Percentiles rank a stretch among this genome's conserved stretches.
These are phyloP conservation scores for Trachymyrmex septentrionalis DNA, from an alignment of 1,140 invertebrate genomes.

Conservation along the genomic window DNA sequence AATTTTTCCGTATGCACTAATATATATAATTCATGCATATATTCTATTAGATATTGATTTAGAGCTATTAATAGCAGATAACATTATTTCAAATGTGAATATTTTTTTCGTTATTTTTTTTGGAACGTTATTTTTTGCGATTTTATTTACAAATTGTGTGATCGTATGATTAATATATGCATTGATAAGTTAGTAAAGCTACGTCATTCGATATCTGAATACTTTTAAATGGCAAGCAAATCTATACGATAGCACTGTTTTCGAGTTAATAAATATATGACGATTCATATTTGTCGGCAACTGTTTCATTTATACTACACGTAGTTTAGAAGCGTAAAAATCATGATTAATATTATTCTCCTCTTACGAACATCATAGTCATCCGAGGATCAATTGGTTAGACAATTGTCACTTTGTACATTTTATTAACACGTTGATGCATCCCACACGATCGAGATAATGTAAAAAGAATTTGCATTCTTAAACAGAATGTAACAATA, in stretches of 20 bases:
- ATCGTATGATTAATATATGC: background rate
- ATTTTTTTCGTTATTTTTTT: background rate
- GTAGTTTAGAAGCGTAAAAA: constrained; percentile 25
- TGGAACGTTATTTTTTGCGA: background rate
- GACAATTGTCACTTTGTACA: background rate
- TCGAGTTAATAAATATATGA: background rate
- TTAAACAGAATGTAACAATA: background rate
- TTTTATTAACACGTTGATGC: background rate
- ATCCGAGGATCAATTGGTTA: constrained; percentile 19
- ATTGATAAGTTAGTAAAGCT: constrained; percentile 11
- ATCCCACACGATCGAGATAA: background rate
- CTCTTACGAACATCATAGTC: background rate
- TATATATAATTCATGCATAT: background rate
- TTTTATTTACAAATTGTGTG: background rate
- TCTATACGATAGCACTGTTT: background rate
- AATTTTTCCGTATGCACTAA: background rate
- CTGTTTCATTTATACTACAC: constrained; percentile 37
- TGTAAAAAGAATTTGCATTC: background rate
- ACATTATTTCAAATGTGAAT: background rate
- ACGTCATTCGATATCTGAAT: background rate
- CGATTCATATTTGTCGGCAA: background rate
- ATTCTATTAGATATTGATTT: constrained; percentile 21
- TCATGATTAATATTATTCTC: constrained; percentile 32
- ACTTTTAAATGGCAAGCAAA: constrained; percentile 18
- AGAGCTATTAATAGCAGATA: background rate